Evolutionary conservation across 2,113 vertebrate species (phyloP).

Genomic region (Leptobrachium leishanense): DNA sequence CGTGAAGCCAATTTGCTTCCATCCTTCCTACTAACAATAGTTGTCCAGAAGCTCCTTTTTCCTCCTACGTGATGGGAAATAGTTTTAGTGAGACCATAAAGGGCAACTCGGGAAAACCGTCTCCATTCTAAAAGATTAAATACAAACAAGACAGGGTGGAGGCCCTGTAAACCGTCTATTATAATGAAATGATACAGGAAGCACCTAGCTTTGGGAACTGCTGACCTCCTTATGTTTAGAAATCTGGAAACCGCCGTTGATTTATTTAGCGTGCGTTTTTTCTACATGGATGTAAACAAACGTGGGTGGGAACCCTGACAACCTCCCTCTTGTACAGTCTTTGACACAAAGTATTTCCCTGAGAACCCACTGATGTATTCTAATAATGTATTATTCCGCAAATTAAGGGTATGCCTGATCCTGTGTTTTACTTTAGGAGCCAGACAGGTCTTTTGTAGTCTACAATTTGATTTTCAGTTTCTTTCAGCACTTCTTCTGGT

Average conservation of each 20-base stretch:
- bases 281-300: not conserved
- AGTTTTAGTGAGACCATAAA: not conserved
- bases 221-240: not conserved
- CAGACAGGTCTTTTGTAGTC: too few species aligned
- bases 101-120: too few species aligned
- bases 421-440: too few species aligned
- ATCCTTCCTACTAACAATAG: not conserved
- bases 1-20: too few species aligned
- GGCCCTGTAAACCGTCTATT: not conserved
- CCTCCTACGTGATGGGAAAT: too few species aligned
- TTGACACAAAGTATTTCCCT: not conserved
- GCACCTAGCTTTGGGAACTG: not conserved
- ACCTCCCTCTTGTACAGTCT: not conserved
- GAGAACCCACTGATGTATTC: too few species aligned
- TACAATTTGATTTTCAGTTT: too few species aligned
- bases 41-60: too few species aligned
- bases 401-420: too few species aligned
- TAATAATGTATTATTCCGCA: too few species aligned
- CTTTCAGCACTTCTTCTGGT: too few species aligned
- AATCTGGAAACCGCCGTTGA: not conserved
- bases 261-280: not conserved
- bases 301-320: not conserved
- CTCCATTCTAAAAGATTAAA: not conserved
- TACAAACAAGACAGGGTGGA: not conserved
- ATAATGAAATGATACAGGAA: not conserved